Evolutionary conservation across 1,140 invertebrate species (phyloP).

Genomic region (Meloidogyne exigua): DNA sequence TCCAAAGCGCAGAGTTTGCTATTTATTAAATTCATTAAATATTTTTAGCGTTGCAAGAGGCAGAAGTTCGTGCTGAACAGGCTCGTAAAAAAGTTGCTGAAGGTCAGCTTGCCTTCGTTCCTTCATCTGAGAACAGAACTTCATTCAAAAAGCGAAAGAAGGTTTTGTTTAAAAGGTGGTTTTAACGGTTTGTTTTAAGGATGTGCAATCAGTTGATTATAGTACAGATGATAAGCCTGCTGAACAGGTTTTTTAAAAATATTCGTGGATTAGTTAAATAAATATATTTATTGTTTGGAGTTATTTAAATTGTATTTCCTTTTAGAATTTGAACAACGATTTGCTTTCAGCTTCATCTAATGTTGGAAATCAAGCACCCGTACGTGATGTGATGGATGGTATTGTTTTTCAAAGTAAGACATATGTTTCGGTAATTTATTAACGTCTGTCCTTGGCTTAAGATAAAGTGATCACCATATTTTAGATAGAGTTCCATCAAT

Average conservation of each 20-base stretch:
- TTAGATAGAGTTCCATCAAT: slow-evolving; percentile 4
- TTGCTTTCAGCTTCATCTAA: background rate
- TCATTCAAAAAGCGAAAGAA: slow-evolving; percentile 3
- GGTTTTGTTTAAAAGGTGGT: background rate
- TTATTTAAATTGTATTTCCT: too few relatives aligned
- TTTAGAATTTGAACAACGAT: background rate
- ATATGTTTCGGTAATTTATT: background rate
- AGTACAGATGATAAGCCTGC: background rate
- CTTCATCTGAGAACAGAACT: background rate
- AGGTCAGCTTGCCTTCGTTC: slow-evolving; percentile 5
- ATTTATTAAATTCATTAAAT: background rate
- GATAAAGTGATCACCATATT: too few relatives aligned
- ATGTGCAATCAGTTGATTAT: background rate
- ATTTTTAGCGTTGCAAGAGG: slow-evolving; percentile 10
- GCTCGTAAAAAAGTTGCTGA: background rate
- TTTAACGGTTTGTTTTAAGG: background rate
- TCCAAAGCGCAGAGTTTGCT: slow-evolving; percentile 16
- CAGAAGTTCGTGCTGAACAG: slow-evolving; percentile 1
- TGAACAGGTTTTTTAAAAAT: too few relatives aligned
- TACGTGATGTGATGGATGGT: background rate
- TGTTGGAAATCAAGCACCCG: background rate
- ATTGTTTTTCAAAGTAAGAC: background rate
- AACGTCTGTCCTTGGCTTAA: too few relatives aligned
- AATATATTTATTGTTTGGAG: background rate
- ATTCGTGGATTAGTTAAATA: too few relatives aligned